A percentile compares a stretch with the other conserved stretches of the same genome.
Conservation (phyloP, 2,797 vertebrate species). For the Aldrovandia affinis region DNA sequence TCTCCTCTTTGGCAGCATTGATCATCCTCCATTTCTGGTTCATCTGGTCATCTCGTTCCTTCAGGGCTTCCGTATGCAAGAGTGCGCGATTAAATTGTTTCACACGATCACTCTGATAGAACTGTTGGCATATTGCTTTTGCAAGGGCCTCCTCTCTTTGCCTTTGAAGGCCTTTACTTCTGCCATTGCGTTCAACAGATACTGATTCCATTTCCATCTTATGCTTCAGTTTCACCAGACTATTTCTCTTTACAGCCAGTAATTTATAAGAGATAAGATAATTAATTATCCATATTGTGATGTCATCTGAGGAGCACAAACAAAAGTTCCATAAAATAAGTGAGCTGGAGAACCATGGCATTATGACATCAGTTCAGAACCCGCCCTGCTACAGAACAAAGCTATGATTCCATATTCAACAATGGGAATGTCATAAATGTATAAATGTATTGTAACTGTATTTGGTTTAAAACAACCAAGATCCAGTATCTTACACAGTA, state of each 20-base stretch:
- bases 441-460: background rate
- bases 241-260: background rate
- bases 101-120: conserved; percentile 7
- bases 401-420: background rate
- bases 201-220: background rate
- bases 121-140: background rate
- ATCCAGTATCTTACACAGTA: background rate
- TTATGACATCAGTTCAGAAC: background rate
- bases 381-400: background rate
- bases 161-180: background rate
- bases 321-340: background rate
- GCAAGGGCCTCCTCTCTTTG: background rate
- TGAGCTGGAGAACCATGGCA: background rate
- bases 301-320: background rate
- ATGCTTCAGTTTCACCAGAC: background rate
- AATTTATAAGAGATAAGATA: background rate
- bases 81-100: conserved; percentile 68
- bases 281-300: background rate
- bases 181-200: background rate
- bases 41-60: conserved; percentile 77
- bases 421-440: background rate
- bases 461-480: background rate
- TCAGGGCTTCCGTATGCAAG: conserved; percentile 70
- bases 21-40: conserved; percentile 63
- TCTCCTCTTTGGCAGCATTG: conserved; percentile 48